Evolutionary conservation across 2,113 vertebrate genomes (phyloP).

Genomic region (Paraplagusia blochii): DNA sequence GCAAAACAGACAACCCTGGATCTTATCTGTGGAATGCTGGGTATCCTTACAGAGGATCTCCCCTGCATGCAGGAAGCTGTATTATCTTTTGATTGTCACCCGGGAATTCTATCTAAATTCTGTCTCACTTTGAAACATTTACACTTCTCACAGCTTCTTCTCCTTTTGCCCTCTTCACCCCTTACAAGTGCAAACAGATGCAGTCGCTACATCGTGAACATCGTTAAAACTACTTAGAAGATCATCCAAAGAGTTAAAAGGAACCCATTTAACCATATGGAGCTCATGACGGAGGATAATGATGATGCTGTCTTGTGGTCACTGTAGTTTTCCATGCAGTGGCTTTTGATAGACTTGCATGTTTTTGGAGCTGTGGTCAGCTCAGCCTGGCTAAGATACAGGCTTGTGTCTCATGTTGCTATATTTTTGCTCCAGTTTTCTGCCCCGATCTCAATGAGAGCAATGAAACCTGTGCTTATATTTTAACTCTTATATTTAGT

Average conservation of each 20-base stretch:
- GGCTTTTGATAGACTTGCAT: conserved; percentile 58
- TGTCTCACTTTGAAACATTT: conserved; percentile 40
- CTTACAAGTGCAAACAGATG: conserved; percentile 2
- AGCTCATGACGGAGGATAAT: conserved; percentile 63
- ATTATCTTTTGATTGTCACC: conserved; percentile 58
- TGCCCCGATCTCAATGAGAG: conserved; percentile 46
- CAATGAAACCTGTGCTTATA: conserved; percentile 4
- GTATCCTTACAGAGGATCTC: conserved; percentile 56
- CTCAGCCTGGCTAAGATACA: conserved; percentile 41
- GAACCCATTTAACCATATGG: conserved; percentile 55
- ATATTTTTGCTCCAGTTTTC: conserved; percentile 45
- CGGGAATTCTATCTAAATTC: conserved; percentile 23
- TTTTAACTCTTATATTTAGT: no score
- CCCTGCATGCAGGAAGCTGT: conserved; percentile 52
- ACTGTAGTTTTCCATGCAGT: conserved; percentile 60
- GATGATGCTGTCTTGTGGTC: conserved; percentile 63
- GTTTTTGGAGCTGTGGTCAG: conserved; percentile 67
- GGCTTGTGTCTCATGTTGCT: conserved; percentile 54
- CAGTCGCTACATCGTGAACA: conserved; percentile 1
- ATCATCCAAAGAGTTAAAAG: conserved; percentile 40
- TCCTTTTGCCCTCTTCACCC: background rate
- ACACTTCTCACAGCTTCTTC: conserved; percentile 12
- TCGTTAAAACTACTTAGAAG: conserved; percentile 18
- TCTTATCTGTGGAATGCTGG: conserved; percentile 70
- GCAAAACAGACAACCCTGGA: conserved; percentile 48